Evolutionary conservation across 2,888 invertebrate species (phyloP), one percentile per base, ranked within the genome.

Genomic region (Drosophila cognata): DNA sequence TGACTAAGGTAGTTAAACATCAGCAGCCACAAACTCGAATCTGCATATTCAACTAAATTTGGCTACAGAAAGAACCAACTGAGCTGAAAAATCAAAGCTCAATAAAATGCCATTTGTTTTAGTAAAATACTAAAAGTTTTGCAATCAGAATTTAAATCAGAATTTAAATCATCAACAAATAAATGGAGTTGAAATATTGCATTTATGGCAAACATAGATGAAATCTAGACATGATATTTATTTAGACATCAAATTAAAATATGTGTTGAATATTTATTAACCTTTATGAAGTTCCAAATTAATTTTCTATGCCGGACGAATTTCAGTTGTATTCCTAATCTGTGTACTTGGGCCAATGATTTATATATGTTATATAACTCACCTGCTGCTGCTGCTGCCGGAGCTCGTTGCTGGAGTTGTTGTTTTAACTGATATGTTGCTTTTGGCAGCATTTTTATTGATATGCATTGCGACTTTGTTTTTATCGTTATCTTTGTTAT

Each of bases 401-500:
- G 59, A 41, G 35, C 76, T 74, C 61, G 77, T 60, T 43, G 57
- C 58, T 67, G 57, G 35, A 67, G 53, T 35, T 56, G 63, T 63
- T 64, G 66, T 16, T 52, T 70, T 72, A 50, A 46, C 46, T 79
- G 82, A 85, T 81, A 82, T 82, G 73, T 71, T 78, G 61, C 52
- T 71, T 35, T 66, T 71, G 66, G 62, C 56, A 74, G 74, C 61
- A 51, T 58, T 61, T 73, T 76, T 81, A 60, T 64, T 76, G 82
- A 86, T 84, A 84, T 82, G 86, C 81, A 75, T 72, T 51, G 59
- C 75, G 61, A 71, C 72, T 35, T 73, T 78, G 46, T 58, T 60
- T 31, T 61, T 55, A 48, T 28, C 59, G 31, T 67, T 57, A 57
- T 53, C n/a, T 61, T 68, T 74, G 55, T 70, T 56, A 33, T 57